These are phyloP conservation scores for Neogobius melanostomus DNA, from an alignment of 2,113 vertebrate species.

Conservation along the genomic window DNA sequence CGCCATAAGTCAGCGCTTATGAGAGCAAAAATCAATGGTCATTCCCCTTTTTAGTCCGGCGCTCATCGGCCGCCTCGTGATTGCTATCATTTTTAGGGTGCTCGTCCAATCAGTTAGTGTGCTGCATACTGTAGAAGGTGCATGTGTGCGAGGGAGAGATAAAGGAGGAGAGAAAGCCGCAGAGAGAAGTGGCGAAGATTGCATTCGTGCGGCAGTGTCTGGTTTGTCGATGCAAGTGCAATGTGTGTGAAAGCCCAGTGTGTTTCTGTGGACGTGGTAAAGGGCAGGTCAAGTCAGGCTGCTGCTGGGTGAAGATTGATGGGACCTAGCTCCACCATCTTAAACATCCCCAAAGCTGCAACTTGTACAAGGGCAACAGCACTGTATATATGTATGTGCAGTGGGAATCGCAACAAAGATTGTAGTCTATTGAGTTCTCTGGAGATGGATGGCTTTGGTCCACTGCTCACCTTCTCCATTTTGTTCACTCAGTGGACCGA, in stretches of 20 bases:
- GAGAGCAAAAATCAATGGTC: constrained; percentile 62
- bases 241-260: constrained; percentile 21
- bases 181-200: constrained; percentile 18
- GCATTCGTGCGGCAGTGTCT: constrained; percentile 17
- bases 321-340: constrained; percentile 56
- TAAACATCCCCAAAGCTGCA: constrained; percentile 61
- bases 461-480: constrained; percentile 57
- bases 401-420: constrained; percentile 49
- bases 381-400: constrained; percentile 29
- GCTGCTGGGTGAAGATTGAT: constrained; percentile 72
- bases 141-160: constrained; percentile 49
- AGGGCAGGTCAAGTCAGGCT: constrained; percentile 58
- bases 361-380: constrained; percentile 73
- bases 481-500: constrained; percentile 30
- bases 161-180: constrained; percentile 35
- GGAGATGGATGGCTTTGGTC: constrained; percentile 70
- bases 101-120: constrained; percentile 47
- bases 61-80: constrained; percentile 55
- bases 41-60: constrained; percentile 49
- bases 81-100: constrained; percentile 61
- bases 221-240: constrained; percentile 9
- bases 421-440: constrained; percentile 57
- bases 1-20: constrained; percentile 54
- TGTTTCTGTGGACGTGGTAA: constrained; percentile 40
- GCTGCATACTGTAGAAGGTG: constrained; percentile 51